These are phyloP conservation scores for Apostichopus japonicus DNA, from an alignment of 35 echinoderm and acorn worm genomes.

Conservation along the genomic window DNA sequence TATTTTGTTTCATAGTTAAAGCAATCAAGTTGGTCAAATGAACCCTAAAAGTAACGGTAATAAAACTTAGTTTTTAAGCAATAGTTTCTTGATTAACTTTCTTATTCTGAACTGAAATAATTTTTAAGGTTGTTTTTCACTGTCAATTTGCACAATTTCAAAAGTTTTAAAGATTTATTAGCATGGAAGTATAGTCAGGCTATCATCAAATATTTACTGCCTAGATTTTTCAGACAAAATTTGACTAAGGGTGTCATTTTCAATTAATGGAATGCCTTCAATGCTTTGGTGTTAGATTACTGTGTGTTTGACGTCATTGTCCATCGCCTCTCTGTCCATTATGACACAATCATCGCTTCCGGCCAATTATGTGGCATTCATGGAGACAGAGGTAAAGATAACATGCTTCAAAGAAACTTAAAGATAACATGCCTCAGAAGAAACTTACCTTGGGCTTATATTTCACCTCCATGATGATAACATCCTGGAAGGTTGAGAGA, in stretches of 20 bases:
- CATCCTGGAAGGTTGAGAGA: no score
- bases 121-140: no score
- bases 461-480: background rate
- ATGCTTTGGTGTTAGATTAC: background rate
- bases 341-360: slow-evolving; percentile 17
- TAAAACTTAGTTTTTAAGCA: no score
- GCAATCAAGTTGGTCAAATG: no score
- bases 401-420: background rate
- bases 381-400: background rate
- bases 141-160: no score
- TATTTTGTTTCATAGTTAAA: no score
- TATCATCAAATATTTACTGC: background rate
- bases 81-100: no score
- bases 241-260: background rate
- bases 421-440: background rate
- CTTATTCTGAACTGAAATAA: no score
- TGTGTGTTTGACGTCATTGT: slow-evolving; percentile 8
- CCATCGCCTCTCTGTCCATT: background rate
- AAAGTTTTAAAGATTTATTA: no score
- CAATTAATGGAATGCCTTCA: slow-evolving; percentile 6
- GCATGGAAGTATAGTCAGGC: background rate
- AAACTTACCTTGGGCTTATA: background rate
- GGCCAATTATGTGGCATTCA: slow-evolving; percentile 4
- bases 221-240: background rate
- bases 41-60: no score